A percentile compares a stretch with the other conserved stretches of the same genome.
Evolutionary conservation across 2,797 vertebrate species (phyloP).

Genomic region (Macropus fuliginosus): DNA sequence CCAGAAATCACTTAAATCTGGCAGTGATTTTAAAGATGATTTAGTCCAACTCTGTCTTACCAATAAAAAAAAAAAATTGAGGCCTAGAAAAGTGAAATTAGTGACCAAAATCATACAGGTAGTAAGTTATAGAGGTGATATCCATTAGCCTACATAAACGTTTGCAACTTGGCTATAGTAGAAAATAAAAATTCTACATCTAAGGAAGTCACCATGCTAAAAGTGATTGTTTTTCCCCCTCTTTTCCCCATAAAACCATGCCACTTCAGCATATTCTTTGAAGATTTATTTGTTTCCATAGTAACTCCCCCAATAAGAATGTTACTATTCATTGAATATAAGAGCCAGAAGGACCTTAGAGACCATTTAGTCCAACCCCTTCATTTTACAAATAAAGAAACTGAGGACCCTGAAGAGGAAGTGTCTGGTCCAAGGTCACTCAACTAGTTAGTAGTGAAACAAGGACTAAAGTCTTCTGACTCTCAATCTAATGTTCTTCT

Average conservation of each 20-base stretch:
- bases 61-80: background rate
- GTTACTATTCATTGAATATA: conserved; percentile 29
- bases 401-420: background rate
- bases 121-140: background rate
- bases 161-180: conserved; percentile 44
- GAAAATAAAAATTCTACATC: conserved; percentile 28
- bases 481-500: background rate
- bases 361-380: background rate
- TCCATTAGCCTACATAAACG: background rate
- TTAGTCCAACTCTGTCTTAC: background rate
- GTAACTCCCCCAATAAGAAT: conserved; percentile 30
- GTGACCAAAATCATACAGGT: background rate
- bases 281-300: conserved; percentile 42
- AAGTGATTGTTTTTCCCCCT: background rate
- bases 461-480: background rate
- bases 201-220: conserved; percentile 5
- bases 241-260: background rate
- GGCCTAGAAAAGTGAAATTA: background rate
- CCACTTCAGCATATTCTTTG: background rate
- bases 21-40: background rate
- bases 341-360: background rate
- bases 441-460: background rate
- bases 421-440: background rate
- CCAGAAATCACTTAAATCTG: background rate
- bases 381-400: conserved; percentile 3